These are phyloP conservation scores for Sphaeridia pumilis DNA, from an alignment of 2,888 invertebrate species.

Conservation along the genomic window DNA sequence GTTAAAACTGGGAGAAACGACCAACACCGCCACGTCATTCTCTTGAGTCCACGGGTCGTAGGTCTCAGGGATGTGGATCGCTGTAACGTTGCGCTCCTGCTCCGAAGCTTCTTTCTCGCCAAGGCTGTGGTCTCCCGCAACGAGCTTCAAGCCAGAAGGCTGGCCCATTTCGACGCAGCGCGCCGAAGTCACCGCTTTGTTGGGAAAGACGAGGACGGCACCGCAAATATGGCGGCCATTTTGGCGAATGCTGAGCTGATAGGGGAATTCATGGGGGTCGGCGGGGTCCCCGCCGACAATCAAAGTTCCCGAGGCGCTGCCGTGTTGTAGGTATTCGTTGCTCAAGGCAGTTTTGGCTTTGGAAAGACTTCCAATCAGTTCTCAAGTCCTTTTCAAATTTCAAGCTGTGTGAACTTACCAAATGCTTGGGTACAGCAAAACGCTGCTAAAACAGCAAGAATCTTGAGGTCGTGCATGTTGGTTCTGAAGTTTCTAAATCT, in stretches of 20 bases:
- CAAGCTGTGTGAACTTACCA: no score
- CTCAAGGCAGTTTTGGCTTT: not conserved
- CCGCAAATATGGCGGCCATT: constrained; percentile 8
- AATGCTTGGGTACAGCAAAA: no score
- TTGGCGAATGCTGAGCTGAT: constrained; percentile 1
- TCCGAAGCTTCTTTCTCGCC: not conserved
- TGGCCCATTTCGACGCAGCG: constrained; percentile 5
- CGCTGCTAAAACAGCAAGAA: no score
- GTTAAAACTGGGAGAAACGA: not conserved
- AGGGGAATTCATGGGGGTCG: not conserved
- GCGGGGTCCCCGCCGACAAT: constrained; percentile 1
- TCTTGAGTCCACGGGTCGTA: not conserved
- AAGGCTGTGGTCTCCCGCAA: constrained; percentile 5
- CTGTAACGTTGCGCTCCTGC: constrained; percentile 1
- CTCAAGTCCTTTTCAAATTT: no score
- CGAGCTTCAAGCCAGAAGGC: not conserved
- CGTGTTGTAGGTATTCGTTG: not conserved
- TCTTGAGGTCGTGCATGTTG: no score
- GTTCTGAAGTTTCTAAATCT: no score
- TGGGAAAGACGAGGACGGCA: not conserved
- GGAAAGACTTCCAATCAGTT: no score
- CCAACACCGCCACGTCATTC: not conserved
- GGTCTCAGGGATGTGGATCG: not conserved
- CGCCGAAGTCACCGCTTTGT: not conserved
- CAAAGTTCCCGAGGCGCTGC: not conserved